Evolutionary conservation across 2,888 invertebrate genomes (phyloP).

Genomic region (Serrognathus titanus): DNA sequence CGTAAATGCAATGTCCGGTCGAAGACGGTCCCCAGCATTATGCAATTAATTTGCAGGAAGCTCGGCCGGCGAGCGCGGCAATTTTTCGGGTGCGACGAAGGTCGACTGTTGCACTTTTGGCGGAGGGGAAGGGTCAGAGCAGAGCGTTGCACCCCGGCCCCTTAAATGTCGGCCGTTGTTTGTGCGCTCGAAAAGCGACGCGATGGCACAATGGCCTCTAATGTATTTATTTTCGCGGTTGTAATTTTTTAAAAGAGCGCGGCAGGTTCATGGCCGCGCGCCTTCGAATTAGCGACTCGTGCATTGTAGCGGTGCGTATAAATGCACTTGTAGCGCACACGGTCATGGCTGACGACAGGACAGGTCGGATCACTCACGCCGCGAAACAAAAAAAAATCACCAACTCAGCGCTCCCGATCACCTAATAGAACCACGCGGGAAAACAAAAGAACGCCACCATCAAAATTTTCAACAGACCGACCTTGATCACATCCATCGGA

Average conservation of each 20-base stretch:
- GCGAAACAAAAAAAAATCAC: no score
- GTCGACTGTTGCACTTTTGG: background rate
- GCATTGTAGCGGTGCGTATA: background rate
- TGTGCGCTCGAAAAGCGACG: conserved; percentile 25
- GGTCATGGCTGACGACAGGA: background rate
- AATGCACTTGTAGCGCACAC: background rate
- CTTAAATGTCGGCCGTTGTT: conserved; percentile 27
- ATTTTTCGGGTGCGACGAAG: background rate
- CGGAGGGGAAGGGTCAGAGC: conserved; percentile 18
- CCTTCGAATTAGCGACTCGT: conserved; percentile 4
- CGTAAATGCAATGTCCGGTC: no score
- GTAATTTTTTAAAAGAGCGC: conserved; percentile 25
- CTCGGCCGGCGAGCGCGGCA: background rate
- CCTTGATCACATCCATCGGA: no score
- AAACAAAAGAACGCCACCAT: no score
- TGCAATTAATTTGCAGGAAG: background rate
- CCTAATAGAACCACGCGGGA: no score
- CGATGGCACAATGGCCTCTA: conserved; percentile 18
- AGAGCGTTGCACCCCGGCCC: conserved; percentile 27
- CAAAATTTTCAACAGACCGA: no score
- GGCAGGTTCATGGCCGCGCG: conserved; percentile 39
- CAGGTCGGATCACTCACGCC: background rate
- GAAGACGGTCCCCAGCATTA: background rate
- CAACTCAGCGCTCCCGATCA: no score
- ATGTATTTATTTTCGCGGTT: conserved; percentile 18